A percentile compares a stretch with the other conserved stretches of the same genome.
phyloP scores from a whole-genome alignment of 2,888 invertebrate genomes.

The Stramonita haemastoma region DNA sequence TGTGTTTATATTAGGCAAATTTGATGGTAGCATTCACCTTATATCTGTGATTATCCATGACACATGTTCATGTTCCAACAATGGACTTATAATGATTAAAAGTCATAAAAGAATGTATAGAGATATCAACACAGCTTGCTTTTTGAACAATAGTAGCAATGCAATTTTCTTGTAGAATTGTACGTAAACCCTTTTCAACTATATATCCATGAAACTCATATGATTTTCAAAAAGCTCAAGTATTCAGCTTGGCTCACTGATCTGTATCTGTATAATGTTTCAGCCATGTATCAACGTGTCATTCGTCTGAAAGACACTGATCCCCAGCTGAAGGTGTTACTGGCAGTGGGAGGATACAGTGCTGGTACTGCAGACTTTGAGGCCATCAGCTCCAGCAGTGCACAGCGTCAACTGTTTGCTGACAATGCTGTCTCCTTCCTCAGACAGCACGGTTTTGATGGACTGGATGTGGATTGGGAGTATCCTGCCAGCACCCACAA shows the following conservation, averaged over 20 bases:
- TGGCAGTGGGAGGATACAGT: constrained; percentile 25
- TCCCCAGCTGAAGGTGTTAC: constrained; percentile 17
- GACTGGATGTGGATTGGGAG: constrained; percentile 41
- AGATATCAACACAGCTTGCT: too few relatives aligned
- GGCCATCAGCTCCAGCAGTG: constrained; percentile 23
- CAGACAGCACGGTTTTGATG: constrained; percentile 18
- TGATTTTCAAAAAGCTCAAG: too few relatives aligned
- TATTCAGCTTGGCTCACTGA: neutral
- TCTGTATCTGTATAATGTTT: neutral
- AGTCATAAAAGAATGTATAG: too few relatives aligned
- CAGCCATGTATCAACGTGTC: constrained; percentile 5
- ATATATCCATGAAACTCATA: too few relatives aligned
- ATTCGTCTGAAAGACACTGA: neutral
- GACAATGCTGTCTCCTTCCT: constrained; percentile 28
- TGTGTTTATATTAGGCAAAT: too few relatives aligned
- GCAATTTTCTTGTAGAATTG: too few relatives aligned
- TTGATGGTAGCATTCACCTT: too few relatives aligned
- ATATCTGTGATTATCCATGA: too few relatives aligned
- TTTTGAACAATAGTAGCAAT: too few relatives aligned
- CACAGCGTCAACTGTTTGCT: constrained; percentile 24
- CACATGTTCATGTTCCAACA: too few relatives aligned
- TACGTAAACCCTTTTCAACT: too few relatives aligned
- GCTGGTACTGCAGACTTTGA: constrained; percentile 15
- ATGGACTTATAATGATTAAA: too few relatives aligned
- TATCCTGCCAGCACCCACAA: constrained; percentile 23